Conservation (phyloP, 1,140 invertebrate species). For the Melanaphis sacchari region DNA sequence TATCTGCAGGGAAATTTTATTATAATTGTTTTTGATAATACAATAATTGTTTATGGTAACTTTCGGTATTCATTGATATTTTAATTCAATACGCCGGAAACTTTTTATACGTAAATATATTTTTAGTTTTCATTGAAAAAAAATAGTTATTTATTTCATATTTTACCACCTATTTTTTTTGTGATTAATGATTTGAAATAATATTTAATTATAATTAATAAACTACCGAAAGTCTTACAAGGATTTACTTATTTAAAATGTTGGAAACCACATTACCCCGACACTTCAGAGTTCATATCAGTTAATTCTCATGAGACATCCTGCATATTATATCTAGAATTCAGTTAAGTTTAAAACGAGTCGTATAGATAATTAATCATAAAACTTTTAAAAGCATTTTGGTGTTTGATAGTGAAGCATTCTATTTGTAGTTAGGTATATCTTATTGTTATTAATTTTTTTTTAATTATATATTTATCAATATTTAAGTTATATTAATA, state of each 20-base stretch:
- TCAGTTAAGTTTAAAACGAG: neutral
- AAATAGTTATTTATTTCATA: no score
- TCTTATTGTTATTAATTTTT: no score
- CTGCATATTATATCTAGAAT: neutral
- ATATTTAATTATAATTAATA: no score
- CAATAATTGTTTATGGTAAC: no score
- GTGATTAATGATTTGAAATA: neutral
- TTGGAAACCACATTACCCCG: neutral
- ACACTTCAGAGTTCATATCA: neutral
- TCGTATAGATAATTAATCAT: neutral
- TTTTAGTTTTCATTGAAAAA: no score
- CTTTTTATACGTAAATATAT: no score
- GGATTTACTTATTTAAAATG: neutral
- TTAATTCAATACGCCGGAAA: no score
- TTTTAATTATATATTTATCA: neutral
- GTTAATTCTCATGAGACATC: neutral
- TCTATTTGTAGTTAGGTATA: neutral
- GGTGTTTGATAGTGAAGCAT: neutral
- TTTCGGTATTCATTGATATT: no score
- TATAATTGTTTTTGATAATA: no score
- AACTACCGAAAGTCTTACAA: neutral
- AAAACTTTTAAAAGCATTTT: constrained; percentile 11
- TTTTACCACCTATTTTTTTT: neutral
- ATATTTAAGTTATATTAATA: neutral
- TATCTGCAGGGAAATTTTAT: no score